Evolutionary conservation across 2,888 invertebrate genomes (phyloP).

Genomic region (Endomychus coccineus): DNA sequence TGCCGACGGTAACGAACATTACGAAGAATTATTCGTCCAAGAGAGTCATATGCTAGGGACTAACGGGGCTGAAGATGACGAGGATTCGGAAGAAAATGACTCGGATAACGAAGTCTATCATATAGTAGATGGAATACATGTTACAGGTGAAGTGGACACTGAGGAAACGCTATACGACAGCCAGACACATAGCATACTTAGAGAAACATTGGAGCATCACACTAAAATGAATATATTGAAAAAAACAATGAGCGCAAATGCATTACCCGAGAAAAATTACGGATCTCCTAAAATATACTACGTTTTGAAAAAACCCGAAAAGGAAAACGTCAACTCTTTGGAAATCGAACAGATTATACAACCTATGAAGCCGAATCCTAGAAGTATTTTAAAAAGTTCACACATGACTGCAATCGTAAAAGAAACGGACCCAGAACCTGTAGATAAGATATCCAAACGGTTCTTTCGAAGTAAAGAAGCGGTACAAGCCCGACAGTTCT

Average conservation of each 20-base stretch:
- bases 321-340: constrained; percentile 35
- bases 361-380: constrained; percentile 30
- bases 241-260: constrained; percentile 13
- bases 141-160: constrained; percentile 28
- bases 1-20: constrained; percentile 4
- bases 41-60: constrained; percentile 3
- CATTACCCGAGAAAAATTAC: constrained; percentile 17
- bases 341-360: constrained; percentile 9
- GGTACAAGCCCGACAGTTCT: constrained; percentile 33
- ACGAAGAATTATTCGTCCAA: constrained; percentile 9
- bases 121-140: constrained; percentile 33
- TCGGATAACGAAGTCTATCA: constrained; percentile 32
- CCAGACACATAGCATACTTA: constrained; percentile 2
- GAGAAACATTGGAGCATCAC: constrained; percentile 7
- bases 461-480: constrained; percentile 35
- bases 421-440: background rate
- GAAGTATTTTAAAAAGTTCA: constrained; percentile 37
- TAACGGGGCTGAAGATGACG: constrained; percentile 2
- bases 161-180: constrained; percentile 1
- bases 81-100: constrained; percentile 14
- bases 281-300: constrained; percentile 24
- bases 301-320: constrained; percentile 34
- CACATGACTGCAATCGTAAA: constrained; percentile 10
- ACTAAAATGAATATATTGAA: constrained; percentile 26
- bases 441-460: constrained; percentile 24